phyloP scores from a whole-genome alignment of 64 coral and sea anemone species.

The Catalaphyllia jardinei region DNA sequence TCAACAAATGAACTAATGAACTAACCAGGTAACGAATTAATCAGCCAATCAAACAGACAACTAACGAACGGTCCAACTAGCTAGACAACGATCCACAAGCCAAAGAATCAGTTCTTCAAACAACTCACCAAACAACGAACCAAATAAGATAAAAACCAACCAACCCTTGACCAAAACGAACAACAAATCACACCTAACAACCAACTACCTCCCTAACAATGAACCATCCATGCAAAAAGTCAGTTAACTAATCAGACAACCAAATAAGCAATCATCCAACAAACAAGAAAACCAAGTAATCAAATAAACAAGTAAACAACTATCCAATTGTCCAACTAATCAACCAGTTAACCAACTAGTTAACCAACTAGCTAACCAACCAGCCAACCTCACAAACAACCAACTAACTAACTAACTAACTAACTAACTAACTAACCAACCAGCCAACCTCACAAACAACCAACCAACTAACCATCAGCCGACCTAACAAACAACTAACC shows the following conservation, averaged over 20 bases:
- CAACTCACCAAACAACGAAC: not conserved
- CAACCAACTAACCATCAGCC: not conserved
- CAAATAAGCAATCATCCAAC: not conserved
- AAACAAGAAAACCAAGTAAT: not conserved
- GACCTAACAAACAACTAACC: no score
- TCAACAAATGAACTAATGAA: no score
- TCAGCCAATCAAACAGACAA: no score
- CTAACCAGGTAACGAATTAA: no score
- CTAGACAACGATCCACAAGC: no score
- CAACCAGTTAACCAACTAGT: not conserved
- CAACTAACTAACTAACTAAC: not conserved
- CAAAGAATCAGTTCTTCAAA: no score
- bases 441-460: not conserved
- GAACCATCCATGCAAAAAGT: no score
- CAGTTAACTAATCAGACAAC: not conserved
- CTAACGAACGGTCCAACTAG: no score
- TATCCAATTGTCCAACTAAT: not conserved
- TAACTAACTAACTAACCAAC: not conserved
- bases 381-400: not conserved
- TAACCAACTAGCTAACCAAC: not conserved
- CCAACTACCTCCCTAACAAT: not conserved
- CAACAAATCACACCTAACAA: not conserved
- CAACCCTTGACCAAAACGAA: no score
- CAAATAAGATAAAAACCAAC: not conserved
- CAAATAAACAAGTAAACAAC: not conserved